Conservation (phyloP, 2,888 invertebrate species). For the Lithophane socia region DNA sequence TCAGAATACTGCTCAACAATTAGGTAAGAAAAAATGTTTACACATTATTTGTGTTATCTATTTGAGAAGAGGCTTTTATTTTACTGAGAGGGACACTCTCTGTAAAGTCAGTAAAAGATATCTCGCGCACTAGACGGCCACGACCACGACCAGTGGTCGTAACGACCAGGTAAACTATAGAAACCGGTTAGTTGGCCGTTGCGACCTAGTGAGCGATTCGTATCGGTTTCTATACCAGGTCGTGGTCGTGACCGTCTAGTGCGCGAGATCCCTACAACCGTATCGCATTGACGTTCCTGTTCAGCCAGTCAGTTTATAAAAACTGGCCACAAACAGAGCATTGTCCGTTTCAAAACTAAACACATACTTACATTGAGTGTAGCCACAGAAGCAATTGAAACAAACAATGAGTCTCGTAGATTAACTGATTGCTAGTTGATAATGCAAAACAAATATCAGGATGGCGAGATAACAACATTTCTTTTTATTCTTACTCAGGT, state of each 20-base stretch:
- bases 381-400: not conserved
- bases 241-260: too few species aligned
- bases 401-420: slow-evolving; percentile 10
- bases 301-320: slow-evolving; percentile 3
- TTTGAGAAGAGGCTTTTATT: not conserved
- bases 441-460: not conserved
- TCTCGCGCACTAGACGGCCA: too few species aligned
- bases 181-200: too few species aligned
- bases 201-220: too few species aligned
- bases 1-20: slow-evolving; percentile 95
- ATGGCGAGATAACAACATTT: not conserved
- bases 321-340: not conserved
- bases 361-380: not conserved
- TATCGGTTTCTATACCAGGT: too few species aligned
- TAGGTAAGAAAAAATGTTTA: slow-evolving; percentile 88
- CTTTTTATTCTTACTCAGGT: slow-evolving; percentile 77
- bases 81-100: not conserved
- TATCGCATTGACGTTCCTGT: not conserved
- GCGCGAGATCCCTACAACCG: too few species aligned
- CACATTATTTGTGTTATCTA: too few species aligned
- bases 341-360: slow-evolving; percentile 12
- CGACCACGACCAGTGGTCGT: too few species aligned
- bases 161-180: too few species aligned
- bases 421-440: not conserved
- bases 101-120: not conserved